A percentile compares a stretch with the other conserved stretches of the same genome.
Evolutionary conservation across 1,140 invertebrate genomes (phyloP).

Genomic region (Papilio dardanus): DNA sequence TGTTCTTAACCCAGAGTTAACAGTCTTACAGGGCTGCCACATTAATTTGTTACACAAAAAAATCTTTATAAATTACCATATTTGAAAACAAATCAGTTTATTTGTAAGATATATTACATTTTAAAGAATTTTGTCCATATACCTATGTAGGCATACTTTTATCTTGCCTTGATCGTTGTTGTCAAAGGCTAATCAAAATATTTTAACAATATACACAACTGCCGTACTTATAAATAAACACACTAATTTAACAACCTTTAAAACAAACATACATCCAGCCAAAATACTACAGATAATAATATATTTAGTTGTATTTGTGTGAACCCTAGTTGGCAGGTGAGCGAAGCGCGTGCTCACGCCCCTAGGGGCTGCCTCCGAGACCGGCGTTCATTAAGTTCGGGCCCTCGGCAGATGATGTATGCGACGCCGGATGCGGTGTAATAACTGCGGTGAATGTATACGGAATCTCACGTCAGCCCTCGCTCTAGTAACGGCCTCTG

Average conservation of each 20-base stretch:
- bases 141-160: no score
- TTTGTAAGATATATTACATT: no score
- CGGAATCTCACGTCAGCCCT: constrained; percentile 44
- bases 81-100: no score
- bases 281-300: no score
- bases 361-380: constrained; percentile 69
- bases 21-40: constrained; percentile 20
- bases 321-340: constrained; percentile 48
- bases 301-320: constrained; percentile 23
- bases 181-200: no score
- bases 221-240: no score
- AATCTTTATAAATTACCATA: no score
- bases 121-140: neutral
- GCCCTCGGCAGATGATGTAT: constrained; percentile 73
- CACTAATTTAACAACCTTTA: no score
- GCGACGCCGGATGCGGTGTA: constrained; percentile 70
- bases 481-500: constrained; percentile 13
- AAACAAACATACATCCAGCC: no score
- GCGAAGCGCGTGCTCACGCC: constrained; percentile 53
- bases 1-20: constrained; percentile 26
- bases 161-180: no score
- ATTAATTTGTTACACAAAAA: neutral
- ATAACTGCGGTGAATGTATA: constrained; percentile 56
- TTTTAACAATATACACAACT: no score
- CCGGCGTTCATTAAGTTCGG: constrained; percentile 75